Evolutionary conservation across 2,888 invertebrate species (phyloP).

Genomic region (Pinctada fucata): DNA sequence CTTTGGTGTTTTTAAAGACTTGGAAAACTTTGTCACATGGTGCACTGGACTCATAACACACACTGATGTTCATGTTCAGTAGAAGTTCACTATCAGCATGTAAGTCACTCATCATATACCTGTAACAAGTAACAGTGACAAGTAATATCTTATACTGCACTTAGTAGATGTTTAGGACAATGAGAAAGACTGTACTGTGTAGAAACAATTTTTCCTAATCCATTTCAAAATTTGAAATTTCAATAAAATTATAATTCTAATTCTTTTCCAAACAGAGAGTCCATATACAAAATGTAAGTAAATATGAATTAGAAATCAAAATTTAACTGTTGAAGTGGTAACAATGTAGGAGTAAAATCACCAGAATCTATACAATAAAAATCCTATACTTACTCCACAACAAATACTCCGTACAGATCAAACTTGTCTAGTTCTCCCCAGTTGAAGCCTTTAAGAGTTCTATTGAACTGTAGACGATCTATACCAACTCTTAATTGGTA

Average conservation of each 20-base stretch:
- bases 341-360: no score
- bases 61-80: conserved; percentile 19
- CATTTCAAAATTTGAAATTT: no score
- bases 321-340: no score
- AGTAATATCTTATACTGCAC: no score
- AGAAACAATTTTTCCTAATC: no score
- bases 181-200: no score
- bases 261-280: no score
- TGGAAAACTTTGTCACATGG: conserved; percentile 16
- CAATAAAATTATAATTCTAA: no score
- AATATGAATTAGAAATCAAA: no score
- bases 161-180: not conserved
- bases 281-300: no score
- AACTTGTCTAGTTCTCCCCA: conserved; percentile 16
- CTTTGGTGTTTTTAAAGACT: conserved; percentile 16
- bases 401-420: conserved; percentile 25
- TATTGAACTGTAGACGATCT: conserved; percentile 33
- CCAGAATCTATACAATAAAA: no score
- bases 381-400: conserved; percentile 27
- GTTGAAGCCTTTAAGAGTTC: conserved; percentile 36
- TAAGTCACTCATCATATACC: not conserved
- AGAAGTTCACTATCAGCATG: conserved; percentile 5
- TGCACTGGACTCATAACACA: conserved; percentile 10
- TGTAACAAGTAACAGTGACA: not conserved
- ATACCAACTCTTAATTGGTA: conserved; percentile 42